phyloP scores from a whole-genome alignment of 2,797 vertebrate species.

The Channallabes apus region DNA sequence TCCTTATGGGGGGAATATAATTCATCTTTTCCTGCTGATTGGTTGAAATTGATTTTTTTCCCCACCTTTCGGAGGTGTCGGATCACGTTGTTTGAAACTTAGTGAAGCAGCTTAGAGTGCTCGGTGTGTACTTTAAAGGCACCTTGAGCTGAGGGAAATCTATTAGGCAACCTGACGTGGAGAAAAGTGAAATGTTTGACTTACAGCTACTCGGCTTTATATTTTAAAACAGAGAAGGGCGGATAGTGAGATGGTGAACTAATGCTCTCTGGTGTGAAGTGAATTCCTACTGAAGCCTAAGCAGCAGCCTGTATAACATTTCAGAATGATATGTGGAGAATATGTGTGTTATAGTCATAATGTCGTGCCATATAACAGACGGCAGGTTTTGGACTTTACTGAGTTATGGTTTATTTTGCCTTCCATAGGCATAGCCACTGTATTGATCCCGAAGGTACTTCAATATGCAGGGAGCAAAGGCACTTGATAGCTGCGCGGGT shows the following conservation, averaged over 20 bases:
- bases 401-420: constrained; percentile 76
- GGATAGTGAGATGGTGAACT: neutral
- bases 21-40: constrained; percentile 84
- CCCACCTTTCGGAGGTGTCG: constrained; percentile 31
- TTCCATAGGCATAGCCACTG: constrained; percentile 63
- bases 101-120: constrained; percentile 21
- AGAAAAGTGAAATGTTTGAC: constrained; percentile 29
- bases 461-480: constrained; percentile 70
- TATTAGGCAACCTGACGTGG: constrained; percentile 24
- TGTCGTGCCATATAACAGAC: constrained; percentile 66
- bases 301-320: constrained; percentile 37
- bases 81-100: constrained; percentile 41
- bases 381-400: constrained; percentile 76
- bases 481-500: constrained; percentile 72
- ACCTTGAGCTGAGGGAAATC: constrained; percentile 28
- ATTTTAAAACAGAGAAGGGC: neutral
- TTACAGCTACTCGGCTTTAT: constrained; percentile 11
- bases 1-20: constrained; percentile 83
- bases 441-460: constrained; percentile 73
- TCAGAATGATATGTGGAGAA: constrained; percentile 37
- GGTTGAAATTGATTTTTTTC: constrained; percentile 74
- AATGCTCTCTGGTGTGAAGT: constrained; percentile 1
- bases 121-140: constrained; percentile 18
- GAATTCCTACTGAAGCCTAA: constrained; percentile 28
- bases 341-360: constrained; percentile 62